Evolutionary conservation across 1,140 invertebrate species (phyloP), one percentile per base, ranked within the genome.

Genomic region (Piezodorus guildinii): DNA sequence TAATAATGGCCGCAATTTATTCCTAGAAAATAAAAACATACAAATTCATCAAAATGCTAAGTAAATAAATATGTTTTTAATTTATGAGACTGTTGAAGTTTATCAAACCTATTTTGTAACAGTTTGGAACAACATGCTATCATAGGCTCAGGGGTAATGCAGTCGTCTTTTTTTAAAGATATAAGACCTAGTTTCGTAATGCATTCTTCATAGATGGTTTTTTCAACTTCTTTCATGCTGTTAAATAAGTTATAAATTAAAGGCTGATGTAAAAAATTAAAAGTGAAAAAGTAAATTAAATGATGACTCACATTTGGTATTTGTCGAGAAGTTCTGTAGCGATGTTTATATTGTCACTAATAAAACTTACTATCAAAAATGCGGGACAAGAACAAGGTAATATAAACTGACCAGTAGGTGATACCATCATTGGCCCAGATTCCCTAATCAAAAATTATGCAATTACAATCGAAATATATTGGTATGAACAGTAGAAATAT

Each of bases 381-480:
- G 88, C 85, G 12, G 92, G 91, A 73, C 91, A 93, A 0, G 90
- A 90, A 17, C 88, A 86, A 25, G 92, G 92, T 0, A 90, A 89
- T 52, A 94, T 92, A 69, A 95, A 90, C 75, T 94, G 90, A 21
- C 92, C 92, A 44, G 88, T 93, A 1, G 90, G 90, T 9, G 90
- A 91, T n/a, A 95, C 80, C 89, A 93, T 94, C 46, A 96, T 72
- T 0, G 91, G 91, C 3, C 91, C 91, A 17, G 91, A 87, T 75
- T 92, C 91, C 19, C 88, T 91, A 72, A 39, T 79, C 78, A 45
- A 68, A 73, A 15, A n/a, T n/a, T n/a, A n/a, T 21, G 9, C 9
- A 5, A 30, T 30, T 30, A 30, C 9, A 10, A 39, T 39, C 12
- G 1, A 5, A 39, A 39, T 12, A 39, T 39, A 4, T 10, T 10